Evolutionary conservation across 1,140 invertebrate species (phyloP).

Genomic region (Nephotettix cincticeps): DNA sequence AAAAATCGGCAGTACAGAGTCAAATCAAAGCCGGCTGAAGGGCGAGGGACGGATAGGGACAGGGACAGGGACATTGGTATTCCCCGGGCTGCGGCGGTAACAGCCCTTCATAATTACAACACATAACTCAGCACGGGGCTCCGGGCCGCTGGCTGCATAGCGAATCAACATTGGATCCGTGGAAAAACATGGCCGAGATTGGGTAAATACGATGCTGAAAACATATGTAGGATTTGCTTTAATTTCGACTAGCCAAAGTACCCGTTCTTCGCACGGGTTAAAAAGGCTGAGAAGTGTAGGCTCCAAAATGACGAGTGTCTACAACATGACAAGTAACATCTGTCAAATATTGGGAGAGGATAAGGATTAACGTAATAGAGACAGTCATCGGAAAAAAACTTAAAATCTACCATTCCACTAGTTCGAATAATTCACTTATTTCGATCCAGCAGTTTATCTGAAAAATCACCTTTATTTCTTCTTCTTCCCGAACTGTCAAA

Average conservation of each 20-base stretch:
- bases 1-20: neutral
- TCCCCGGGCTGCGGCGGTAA: neutral
- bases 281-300: neutral
- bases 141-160: neutral
- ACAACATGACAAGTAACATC: neutral
- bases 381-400: too few species aligned
- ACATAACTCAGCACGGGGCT: conserved; percentile 1
- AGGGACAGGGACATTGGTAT: neutral
- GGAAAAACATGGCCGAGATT: neutral
- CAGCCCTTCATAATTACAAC: neutral
- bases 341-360: too few species aligned
- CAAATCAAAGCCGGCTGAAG: neutral
- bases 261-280: too few species aligned
- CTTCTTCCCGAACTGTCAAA: too few species aligned
- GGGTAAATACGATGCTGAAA: neutral
- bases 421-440: too few species aligned
- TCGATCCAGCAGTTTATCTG: too few species aligned
- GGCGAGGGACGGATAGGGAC: neutral
- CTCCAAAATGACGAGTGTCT: neutral
- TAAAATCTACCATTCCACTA: too few species aligned
- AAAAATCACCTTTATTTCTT: too few species aligned
- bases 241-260: too few species aligned
- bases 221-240: neutral
- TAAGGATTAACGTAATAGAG: too few species aligned
- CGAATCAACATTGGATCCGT: neutral